These are phyloP conservation scores for Opisthocomus hoazin DNA, from an alignment of 2,113 vertebrate genomes.

Conservation along the genomic window DNA sequence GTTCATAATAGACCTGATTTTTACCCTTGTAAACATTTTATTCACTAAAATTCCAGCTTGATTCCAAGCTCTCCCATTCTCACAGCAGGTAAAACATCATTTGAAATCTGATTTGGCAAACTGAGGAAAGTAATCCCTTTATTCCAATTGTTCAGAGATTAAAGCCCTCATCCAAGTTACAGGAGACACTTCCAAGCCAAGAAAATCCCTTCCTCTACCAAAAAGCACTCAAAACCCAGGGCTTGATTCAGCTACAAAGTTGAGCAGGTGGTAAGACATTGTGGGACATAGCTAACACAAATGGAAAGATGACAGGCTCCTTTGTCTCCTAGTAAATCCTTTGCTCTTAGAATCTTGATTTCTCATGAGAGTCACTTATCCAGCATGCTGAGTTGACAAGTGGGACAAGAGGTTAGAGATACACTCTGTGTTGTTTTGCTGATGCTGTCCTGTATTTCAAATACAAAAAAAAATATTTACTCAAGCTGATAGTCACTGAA, in stretches of 20 bases:
- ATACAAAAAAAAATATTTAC: not conserved
- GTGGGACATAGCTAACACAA: not conserved
- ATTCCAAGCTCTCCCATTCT: not conserved
- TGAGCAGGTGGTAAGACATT: not conserved
- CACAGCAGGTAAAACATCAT: not conserved
- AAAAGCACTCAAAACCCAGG: not conserved
- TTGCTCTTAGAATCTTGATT: not conserved
- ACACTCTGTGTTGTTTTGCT: not conserved
- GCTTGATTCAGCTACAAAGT: not conserved
- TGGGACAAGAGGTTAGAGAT: not conserved
- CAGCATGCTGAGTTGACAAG: not conserved
- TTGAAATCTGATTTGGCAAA: not conserved
- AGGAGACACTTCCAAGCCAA: rapidly evolving
- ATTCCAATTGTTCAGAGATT: not conserved
- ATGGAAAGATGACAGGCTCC: not conserved
- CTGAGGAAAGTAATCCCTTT: not conserved
- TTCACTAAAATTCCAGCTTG: not conserved
- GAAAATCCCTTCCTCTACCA: not conserved
- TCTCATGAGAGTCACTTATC: not conserved
- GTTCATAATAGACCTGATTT: not conserved
- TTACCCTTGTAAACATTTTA: not conserved
- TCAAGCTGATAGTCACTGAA: not conserved
- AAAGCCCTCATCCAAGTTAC: not conserved
- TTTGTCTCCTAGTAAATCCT: not conserved
- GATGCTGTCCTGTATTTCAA: not conserved